Conservation (phyloP, 2,113 vertebrate genomes). For the Megatriorchis doriae region DNA sequence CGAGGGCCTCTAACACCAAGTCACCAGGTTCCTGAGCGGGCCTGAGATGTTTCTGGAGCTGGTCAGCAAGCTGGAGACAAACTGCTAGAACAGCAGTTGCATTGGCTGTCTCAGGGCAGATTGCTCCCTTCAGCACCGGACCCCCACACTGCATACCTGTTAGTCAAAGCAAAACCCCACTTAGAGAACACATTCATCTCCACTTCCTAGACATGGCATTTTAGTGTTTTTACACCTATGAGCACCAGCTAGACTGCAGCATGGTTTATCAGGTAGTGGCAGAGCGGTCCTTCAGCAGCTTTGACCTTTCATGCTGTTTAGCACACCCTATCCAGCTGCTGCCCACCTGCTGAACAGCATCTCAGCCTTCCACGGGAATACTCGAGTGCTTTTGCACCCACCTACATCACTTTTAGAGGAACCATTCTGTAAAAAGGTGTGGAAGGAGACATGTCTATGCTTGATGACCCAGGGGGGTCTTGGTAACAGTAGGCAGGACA, state of each 20-base stretch:
- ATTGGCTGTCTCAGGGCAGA: background rate
- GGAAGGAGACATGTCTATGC: background rate
- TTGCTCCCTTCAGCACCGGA: background rate
- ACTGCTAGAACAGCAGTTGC: background rate
- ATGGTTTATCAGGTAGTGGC: background rate
- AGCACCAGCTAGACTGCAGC: background rate
- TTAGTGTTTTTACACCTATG: background rate
- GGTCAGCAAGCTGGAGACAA: background rate
- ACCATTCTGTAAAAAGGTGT: background rate
- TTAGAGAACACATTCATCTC: rapidly evolving
- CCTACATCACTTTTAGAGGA: background rate
- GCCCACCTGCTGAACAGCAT: background rate
- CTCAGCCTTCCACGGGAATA: background rate
- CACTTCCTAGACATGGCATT: background rate
- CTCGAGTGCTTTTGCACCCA: background rate
- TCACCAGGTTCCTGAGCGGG: background rate
- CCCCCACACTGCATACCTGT: rapidly evolving
- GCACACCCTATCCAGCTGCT: background rate
- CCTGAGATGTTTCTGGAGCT: background rate
- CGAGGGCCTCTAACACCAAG: rapidly evolving
- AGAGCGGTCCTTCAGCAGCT: background rate
- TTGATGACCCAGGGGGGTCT: rapidly evolving
- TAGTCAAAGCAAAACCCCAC: background rate
- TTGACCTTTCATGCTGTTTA: background rate
- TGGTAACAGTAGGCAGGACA: background rate